These are phyloP conservation scores for Morpho achilles DNA, from an alignment of 2,888 invertebrate genomes.

Conservation along the genomic window DNA sequence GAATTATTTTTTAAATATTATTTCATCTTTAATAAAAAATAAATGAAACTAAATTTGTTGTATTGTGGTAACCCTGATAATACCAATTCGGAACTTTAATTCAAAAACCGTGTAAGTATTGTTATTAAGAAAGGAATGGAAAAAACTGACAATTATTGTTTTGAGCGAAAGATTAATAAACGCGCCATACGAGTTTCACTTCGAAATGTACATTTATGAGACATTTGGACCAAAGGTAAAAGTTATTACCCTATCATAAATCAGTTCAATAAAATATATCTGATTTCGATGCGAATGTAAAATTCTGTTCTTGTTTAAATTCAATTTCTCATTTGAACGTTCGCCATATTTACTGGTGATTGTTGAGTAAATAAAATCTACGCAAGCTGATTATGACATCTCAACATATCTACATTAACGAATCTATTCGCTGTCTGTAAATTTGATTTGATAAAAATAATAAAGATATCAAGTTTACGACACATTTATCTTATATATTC, in stretches of 20 bases:
- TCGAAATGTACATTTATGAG: constrained; percentile 22
- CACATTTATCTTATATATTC: no score
- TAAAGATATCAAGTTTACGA: no score
- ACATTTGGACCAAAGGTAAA: constrained; percentile 24
- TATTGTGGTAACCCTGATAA: constrained; percentile 27
- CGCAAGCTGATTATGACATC: no score
- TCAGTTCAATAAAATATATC: constrained; percentile 7
- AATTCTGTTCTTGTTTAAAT: not conserved
- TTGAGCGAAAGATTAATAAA: constrained; percentile 28
- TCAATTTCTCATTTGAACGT: no score
- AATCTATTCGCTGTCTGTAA: no score
- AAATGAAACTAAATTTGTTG: not conserved
- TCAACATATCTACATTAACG: no score
- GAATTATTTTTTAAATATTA: no score
- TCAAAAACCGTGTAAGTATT: constrained; percentile 48
- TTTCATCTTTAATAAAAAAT: no score
- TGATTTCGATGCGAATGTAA: not conserved
- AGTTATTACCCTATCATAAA: constrained; percentile 24
- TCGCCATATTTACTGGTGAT: no score
- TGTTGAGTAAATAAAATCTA: no score
- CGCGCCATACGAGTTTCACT: constrained; percentile 23
- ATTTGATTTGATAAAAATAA: no score
- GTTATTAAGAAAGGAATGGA: constrained; percentile 31
- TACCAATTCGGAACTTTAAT: constrained; percentile 50
- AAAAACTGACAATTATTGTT: constrained; percentile 29